Conservation (phyloP, 2,888 invertebrate genomes). For the Lasioglossum villosulum region DNA sequence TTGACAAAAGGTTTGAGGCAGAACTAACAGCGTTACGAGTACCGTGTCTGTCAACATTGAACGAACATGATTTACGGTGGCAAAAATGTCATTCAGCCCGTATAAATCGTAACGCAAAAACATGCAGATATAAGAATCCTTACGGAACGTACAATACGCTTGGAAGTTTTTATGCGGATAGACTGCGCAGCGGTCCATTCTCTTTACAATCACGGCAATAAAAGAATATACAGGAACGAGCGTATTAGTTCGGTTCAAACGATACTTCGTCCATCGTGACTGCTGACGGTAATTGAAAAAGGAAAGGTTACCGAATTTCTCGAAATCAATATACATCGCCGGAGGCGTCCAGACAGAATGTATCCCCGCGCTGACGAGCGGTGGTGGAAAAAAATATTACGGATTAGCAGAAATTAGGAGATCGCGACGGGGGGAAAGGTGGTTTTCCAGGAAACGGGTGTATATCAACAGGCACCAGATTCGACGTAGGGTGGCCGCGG, state of each 20-base stretch:
- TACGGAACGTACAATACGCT: not conserved
- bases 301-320: slow-evolving; percentile 18
- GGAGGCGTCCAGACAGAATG: not conserved
- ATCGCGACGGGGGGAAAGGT: not conserved
- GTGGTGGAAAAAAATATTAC: not conserved
- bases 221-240: not conserved
- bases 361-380: not conserved
- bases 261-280: not conserved
- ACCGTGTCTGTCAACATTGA: not conserved
- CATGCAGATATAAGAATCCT: slow-evolving; percentile 34
- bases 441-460: not conserved
- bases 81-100: not conserved
- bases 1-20: not conserved
- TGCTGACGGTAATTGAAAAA: slow-evolving; percentile 2
- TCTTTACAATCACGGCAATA: not conserved
- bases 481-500: slow-evolving; percentile 32
- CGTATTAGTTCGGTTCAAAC: not conserved
- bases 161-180: not conserved
- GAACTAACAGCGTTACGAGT: not conserved
- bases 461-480: slow-evolving; percentile 66
- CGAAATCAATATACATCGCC: slow-evolving; percentile 32
- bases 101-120: slow-evolving; percentile 9
- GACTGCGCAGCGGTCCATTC: not conserved
- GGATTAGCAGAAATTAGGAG: not conserved
- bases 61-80: not conserved